Percentiles rank a stretch among this genome's conserved stretches.
Conservation (phyloP, 2,888 invertebrate genomes). For the Trachelus stipa region DNA sequence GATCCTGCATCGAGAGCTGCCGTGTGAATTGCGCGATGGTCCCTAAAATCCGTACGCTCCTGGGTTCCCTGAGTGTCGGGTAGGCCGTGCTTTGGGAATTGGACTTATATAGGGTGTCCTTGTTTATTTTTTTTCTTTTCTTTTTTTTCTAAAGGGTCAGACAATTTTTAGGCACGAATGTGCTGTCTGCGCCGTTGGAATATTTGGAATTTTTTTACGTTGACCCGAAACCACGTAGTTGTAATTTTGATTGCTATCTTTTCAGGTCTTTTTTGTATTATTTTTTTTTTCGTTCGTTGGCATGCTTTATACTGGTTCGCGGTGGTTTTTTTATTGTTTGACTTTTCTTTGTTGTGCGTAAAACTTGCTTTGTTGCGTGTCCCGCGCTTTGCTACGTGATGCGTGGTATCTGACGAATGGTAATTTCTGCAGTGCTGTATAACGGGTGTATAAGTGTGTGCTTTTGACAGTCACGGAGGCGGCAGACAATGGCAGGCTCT, state of each 20-base stretch:
- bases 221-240: not conserved
- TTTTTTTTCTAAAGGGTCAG: not conserved
- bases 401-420: not conserved
- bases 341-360: not conserved
- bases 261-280: not conserved
- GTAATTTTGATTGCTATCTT: not conserved
- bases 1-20: not conserved
- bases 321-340: not conserved
- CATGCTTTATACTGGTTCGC: no score
- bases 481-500: not conserved
- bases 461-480: not conserved
- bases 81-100: not conserved
- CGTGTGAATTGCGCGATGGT: not conserved
- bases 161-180: not conserved
- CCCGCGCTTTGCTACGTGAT: not conserved
- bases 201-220: not conserved
- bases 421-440: not conserved
- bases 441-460: not conserved
- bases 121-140: not conserved
- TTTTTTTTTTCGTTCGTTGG: not conserved
- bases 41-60: not conserved
- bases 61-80: not conserved
- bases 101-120: not conserved
- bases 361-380: not conserved
- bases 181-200: not conserved